Evolutionary conservation across 2,888 invertebrate species (phyloP).

Genomic region (Artemia sinica): DNA sequence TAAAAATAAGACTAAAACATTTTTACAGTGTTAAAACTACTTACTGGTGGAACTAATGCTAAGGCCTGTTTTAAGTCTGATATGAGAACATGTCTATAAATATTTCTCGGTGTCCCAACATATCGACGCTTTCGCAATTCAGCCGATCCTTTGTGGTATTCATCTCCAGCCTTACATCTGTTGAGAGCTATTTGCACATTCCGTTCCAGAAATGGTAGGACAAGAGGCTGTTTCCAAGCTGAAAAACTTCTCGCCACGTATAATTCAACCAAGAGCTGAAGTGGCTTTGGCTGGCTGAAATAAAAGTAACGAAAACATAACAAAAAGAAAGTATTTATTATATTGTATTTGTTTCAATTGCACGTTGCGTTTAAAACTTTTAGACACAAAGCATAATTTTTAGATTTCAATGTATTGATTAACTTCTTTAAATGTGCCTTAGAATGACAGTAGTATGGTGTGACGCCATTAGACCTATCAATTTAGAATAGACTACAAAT

Average conservation of each 20-base stretch:
- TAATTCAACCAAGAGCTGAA: slow-evolving; percentile 50
- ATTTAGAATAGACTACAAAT: no score
- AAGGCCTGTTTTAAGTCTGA: slow-evolving; percentile 50
- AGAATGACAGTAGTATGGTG: no score
- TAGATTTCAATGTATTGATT: no score
- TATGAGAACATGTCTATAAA: slow-evolving; percentile 50
- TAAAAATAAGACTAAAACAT: slow-evolving; percentile 18
- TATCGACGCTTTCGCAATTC: slow-evolving; percentile 44
- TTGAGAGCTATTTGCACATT: slow-evolving; percentile 35
- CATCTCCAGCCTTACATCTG: neutral
- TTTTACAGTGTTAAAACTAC: slow-evolving; percentile 21
- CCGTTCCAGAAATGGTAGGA: slow-evolving; percentile 57
- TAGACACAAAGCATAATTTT: no score
- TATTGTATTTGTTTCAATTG: no score
- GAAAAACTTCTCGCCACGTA: slow-evolving; percentile 55
- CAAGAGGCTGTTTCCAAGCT: slow-evolving; percentile 57
- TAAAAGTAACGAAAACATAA: neutral
- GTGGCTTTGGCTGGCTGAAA: slow-evolving; percentile 39
- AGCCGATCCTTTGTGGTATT: slow-evolving; percentile 38
- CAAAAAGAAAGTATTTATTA: neutral
- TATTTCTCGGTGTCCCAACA: slow-evolving; percentile 45
- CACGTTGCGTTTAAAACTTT: no score
- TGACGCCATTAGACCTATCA: no score
- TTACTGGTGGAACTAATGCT: slow-evolving; percentile 40
- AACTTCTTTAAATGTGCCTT: no score